These are phyloP conservation scores for Dolichotis patagonum DNA, from an alignment of 2,113 vertebrate species.

Conservation along the genomic window DNA sequence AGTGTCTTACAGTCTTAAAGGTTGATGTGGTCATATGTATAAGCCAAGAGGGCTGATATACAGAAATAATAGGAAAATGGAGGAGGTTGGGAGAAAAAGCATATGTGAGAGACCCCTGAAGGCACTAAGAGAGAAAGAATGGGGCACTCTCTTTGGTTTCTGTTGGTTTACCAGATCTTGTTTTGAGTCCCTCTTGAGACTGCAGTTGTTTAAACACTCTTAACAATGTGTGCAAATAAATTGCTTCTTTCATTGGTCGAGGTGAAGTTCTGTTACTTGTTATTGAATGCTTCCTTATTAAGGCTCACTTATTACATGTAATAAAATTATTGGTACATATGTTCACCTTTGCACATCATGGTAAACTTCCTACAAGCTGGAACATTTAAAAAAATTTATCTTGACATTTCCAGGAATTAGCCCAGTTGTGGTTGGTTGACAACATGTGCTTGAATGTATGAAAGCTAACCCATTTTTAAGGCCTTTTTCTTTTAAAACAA, in stretches of 20 bases:
- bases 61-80: constrained; percentile 7
- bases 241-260: background rate
- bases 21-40: background rate
- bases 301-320: background rate
- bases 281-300: constrained; percentile 24
- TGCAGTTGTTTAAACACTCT: background rate
- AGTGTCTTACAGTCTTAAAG: background rate
- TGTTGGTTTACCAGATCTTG: background rate
- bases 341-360: background rate
- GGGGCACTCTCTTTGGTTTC: background rate
- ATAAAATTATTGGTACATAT: constrained; percentile 29
- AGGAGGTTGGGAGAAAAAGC: background rate
- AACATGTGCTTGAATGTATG: background rate
- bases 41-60: constrained; percentile 4
- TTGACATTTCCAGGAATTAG: constrained; percentile 31
- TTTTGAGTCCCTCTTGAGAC: constrained; percentile 22
- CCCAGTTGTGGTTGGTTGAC: background rate
- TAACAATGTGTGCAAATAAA: background rate
- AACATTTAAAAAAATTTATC: constrained; percentile 26
- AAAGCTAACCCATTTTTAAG: background rate
- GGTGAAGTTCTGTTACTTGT: constrained; percentile 42
- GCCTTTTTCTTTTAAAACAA: background rate
- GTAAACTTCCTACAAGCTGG: background rate
- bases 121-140: background rate
- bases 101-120: background rate